phyloP scores from a whole-genome alignment of 1,140 invertebrate species.

The Eupristina koningsbergeri region DNA sequence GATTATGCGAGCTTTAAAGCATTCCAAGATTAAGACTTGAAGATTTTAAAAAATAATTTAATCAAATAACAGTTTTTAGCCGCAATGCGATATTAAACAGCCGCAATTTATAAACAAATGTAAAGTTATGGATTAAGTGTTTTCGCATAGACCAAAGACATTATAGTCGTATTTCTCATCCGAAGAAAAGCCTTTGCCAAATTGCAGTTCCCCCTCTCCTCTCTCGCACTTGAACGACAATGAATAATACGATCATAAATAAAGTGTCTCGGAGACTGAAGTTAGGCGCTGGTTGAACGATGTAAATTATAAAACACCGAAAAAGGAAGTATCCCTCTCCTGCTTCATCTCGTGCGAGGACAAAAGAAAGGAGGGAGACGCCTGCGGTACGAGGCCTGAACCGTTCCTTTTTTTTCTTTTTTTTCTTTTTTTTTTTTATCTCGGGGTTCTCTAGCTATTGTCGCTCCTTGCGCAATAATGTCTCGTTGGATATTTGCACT shows the following conservation, averaged over 20 bases:
- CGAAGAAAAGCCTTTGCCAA: slow-evolving; percentile 29
- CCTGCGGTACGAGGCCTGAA: not conserved
- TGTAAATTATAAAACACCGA: slow-evolving; percentile 3
- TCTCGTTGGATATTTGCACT: not conserved
- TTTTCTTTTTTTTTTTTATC: no score
- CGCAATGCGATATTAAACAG: no score
- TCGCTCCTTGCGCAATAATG: not conserved
- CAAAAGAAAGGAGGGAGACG: not conserved
- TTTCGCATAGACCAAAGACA: not conserved
- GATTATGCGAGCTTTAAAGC: no score
- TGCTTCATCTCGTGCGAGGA: not conserved
- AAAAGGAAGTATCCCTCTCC: no score
- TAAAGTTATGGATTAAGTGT: no score
- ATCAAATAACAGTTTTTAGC: no score
- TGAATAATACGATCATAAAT: slow-evolving; percentile 27
- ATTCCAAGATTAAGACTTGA: no score
- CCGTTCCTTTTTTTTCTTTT: no score
- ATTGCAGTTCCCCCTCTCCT: not conserved
- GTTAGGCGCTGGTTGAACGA: slow-evolving; percentile 44
- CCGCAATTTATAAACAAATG: no score
- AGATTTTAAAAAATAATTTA: no score
- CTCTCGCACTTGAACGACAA: not conserved
- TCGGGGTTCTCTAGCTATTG: not conserved
- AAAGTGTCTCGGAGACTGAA: slow-evolving; percentile 2
- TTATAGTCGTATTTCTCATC: slow-evolving; percentile 1